Conservation (phyloP, 53 echinoderm and acorn worm species). For the Zoroaster sp. region DNA sequence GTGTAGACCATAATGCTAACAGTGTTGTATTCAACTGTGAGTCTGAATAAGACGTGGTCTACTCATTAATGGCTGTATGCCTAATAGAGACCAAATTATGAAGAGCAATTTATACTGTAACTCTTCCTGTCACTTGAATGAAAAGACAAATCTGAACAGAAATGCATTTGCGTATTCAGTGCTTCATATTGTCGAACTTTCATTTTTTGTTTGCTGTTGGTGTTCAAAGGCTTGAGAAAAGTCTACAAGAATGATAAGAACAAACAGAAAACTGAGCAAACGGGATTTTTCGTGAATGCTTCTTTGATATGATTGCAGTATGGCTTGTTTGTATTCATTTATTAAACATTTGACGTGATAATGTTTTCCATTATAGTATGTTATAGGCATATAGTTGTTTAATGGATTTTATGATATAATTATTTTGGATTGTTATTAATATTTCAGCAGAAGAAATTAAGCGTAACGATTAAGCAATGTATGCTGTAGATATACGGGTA, state of each 20-base stretch:
- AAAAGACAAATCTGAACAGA: too few relatives aligned
- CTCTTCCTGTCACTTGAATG: too few relatives aligned
- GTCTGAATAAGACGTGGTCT: not conserved
- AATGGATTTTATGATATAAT: not conserved
- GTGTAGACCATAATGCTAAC: constrained; percentile 52
- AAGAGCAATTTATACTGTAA: not conserved
- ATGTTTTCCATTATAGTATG: not conserved
- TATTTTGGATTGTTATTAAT: not conserved
- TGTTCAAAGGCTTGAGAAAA: too few relatives aligned
- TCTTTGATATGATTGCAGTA: not conserved
- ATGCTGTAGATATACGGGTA: not conserved
- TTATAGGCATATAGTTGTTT: not conserved
- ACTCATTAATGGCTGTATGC: not conserved
- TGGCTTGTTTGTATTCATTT: not conserved
- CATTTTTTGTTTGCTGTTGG: too few relatives aligned
- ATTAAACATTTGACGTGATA: not conserved
- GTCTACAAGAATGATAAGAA: too few relatives aligned
- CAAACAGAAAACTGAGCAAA: too few relatives aligned
- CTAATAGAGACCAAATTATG: not conserved
- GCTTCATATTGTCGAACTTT: too few relatives aligned
- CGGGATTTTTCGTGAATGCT: not conserved
- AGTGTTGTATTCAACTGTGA: constrained; percentile 44
- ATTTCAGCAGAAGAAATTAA: not conserved
- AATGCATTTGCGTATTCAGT: too few relatives aligned
- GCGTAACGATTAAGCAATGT: not conserved